Evolutionary conservation across 2,113 vertebrate genomes (phyloP).

Genomic region (Scortum barcoo): DNA sequence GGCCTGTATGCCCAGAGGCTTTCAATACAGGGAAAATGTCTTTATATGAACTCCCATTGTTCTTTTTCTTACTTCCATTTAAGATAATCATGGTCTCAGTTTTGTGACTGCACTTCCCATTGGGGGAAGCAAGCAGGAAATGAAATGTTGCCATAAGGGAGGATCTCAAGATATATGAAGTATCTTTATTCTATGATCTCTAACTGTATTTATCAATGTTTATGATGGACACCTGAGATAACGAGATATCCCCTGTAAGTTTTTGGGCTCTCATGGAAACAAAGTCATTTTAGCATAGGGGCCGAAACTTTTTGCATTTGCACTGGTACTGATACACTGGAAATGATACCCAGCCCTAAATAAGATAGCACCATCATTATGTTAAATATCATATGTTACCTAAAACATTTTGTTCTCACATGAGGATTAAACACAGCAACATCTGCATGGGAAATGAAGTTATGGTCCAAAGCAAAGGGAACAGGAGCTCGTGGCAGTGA

Average conservation of each 20-base stretch:
- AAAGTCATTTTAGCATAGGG: not conserved
- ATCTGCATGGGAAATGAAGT: constrained; percentile 36
- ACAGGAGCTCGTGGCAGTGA: constrained; percentile 8
- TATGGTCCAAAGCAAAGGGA: constrained; percentile 33
- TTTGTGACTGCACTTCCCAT: not conserved
- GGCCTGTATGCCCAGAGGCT: not conserved
- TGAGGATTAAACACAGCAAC: constrained; percentile 54
- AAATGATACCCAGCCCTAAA: not conserved
- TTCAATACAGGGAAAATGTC: not conserved
- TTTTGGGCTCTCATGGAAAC: not conserved
- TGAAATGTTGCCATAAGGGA: not conserved
- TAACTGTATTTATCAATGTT: not conserved
- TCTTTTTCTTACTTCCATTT: not conserved
- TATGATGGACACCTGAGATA: not conserved
- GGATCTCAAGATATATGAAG: not conserved
- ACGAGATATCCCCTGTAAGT: not conserved
- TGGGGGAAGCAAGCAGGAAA: not conserved
- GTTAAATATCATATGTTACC: not conserved
- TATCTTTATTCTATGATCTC: not conserved
- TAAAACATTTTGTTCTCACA: constrained; percentile 19
- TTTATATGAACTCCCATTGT: not conserved
- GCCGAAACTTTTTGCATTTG: not conserved
- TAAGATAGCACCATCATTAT: not conserved
- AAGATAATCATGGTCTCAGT: not conserved
- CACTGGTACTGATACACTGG: not conserved